Evolutionary conservation across 2,888 invertebrate species (phyloP).

Genomic region (Athrips mouffetella): DNA sequence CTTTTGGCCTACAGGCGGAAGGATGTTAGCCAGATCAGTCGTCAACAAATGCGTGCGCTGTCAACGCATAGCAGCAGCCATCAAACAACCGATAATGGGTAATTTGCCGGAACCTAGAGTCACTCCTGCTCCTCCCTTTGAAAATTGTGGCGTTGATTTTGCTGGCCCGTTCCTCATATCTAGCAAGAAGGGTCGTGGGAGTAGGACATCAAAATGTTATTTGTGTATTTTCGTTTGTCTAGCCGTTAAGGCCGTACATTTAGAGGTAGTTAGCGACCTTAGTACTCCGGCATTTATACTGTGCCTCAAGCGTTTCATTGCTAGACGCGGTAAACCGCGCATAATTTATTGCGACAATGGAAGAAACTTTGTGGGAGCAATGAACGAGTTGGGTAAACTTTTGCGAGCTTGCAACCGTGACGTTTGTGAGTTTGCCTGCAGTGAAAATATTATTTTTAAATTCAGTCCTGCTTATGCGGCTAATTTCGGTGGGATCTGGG

Average conservation of each 20-base stretch:
- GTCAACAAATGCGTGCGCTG: background rate
- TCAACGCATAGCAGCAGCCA: background rate
- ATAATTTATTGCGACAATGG: conserved; percentile 7
- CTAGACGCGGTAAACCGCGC: conserved; percentile 6
- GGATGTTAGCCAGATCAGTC: background rate
- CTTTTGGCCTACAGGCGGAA: background rate
- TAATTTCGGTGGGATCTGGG: too few relatives aligned
- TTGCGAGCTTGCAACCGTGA: too few relatives aligned
- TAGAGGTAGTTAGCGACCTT: conserved; percentile 3
- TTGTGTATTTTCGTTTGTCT: conserved; percentile 6
- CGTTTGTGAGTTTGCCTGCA: too few relatives aligned
- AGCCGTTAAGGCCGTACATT: background rate
- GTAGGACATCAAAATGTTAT: background rate
- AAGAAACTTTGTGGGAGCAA: background rate
- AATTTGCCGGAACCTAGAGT: conserved; percentile 7
- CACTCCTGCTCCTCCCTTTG: conserved; percentile 4
- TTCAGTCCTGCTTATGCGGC: too few relatives aligned
- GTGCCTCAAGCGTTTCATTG: background rate
- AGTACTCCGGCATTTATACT: background rate
- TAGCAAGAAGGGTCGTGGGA: conserved; percentile 2
- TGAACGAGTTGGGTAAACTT: background rate
- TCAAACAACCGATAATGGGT: conserved; percentile 14
- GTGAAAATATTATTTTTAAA: too few relatives aligned
- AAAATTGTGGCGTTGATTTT: conserved; percentile 12
- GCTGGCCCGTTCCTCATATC: conserved; percentile 16